Evolutionary conservation across 2,797 vertebrate species (phyloP), one percentile per base, ranked within the genome.

Genomic region (Melopsittacus undulatus): DNA sequence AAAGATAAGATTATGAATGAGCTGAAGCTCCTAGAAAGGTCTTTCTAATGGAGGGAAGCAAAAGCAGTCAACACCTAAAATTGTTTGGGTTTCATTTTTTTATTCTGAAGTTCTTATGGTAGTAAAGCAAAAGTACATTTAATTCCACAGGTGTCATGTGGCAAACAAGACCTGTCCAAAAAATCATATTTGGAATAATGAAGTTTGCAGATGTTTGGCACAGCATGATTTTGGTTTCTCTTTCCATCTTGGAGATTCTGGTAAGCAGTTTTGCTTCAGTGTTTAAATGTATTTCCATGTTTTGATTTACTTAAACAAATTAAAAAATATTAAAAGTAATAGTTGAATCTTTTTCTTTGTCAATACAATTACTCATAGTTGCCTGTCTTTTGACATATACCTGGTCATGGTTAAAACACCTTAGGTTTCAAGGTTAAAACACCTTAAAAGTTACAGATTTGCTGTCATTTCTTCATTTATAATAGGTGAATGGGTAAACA

Each of bases 131-230:
- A 11, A 21, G 1, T 56, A 6, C 83, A 7, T 96, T 81, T 97
- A 29, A 87, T 94, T 90, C 70, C 61, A 32, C 85, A 99, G 98
- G 79, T 99, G 98, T 96, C 98, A 98, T 13, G 95, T 96, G 87
- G 96, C 97, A 90, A 99, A 99, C 96, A 98, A 98, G 97, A 99
- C 98, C 32, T 99, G 98, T 90, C 98, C 98, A 8, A 97, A 97
- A 96, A 98, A 98, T 92, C 98, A 98, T 75, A 92, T 98, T 75
- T 99, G 98, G 98, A 98, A 97, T 95, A 97, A 98, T 94, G 97
- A 97, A 69, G 93, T 98, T 89, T 99, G 98, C 97, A 98, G 97
- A 97, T 99, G 98, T 97, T 97, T 98, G 84, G 77, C 96, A 69
- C 97, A 98, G 62, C 98, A 98, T 13, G 98, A 98, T 56, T 97